phyloP scores from a whole-genome alignment of 2,797 vertebrate genomes.

The Sebastes vulpes region DNA sequence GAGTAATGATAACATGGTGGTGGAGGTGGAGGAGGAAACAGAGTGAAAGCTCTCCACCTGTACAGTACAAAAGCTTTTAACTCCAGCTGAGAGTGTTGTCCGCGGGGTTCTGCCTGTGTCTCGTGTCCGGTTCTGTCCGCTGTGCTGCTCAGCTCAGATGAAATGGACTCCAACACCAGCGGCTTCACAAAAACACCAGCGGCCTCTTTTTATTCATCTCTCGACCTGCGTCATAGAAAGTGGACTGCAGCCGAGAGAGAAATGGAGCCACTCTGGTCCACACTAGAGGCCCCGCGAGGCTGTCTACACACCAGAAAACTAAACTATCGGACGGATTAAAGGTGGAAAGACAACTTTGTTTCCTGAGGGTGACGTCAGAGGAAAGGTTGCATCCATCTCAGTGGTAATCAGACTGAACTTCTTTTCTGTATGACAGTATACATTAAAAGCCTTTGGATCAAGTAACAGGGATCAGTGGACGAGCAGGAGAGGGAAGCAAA shows the following conservation, averaged over 20 bases:
- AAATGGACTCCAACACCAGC: conserved; percentile 14
- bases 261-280: background rate
- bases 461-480: background rate
- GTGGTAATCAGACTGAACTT: background rate
- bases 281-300: background rate
- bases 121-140: background rate
- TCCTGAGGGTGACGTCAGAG: background rate
- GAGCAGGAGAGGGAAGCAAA: background rate
- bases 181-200: background rate
- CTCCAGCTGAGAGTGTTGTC: background rate
- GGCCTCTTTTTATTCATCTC: conserved; percentile 2
- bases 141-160: conserved; percentile 5
- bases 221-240: background rate
- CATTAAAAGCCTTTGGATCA: background rate
- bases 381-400: background rate
- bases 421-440: background rate
- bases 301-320: background rate
- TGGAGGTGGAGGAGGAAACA: background rate
- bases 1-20: background rate
- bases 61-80: conserved; percentile 37
- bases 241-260: conserved; percentile 21
- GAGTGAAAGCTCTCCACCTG: conserved; percentile 16
- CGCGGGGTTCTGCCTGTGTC: background rate
- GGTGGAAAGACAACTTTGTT: background rate
- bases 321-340: background rate